Base-by-base conservation (phyloP, 2,113 vertebrate genomes). In the Austrofundulus limnaeus region DNA sequence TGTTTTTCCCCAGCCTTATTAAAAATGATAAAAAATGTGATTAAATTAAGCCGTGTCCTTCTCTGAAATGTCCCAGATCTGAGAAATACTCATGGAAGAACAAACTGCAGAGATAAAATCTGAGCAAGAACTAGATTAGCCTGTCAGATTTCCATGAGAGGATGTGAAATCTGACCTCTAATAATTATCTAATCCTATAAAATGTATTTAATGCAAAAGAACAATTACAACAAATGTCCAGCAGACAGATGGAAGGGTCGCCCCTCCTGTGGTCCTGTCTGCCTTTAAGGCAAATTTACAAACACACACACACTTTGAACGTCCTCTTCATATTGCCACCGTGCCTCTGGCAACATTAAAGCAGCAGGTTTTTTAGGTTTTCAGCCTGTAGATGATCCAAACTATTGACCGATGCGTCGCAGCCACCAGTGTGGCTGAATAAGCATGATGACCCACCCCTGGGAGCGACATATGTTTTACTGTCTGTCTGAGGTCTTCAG, bases 391-490 rank as follows among this genome's bases (percentile, higher is more conserved):
- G 77, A 73, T n/a, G 16, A 64, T 75, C 47, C 59, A 45, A 79
- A 75, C 75, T 72, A 73, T 73, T 67, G 76, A 80, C 45, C 20
- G 16, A 20, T n/a, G 52, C 70, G 31, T 55, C 31, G 56, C 70
- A 43, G 57, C 48, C 55, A n/a, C 41, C 10, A 25, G 48, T 61
- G 20, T 4, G 51, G 72, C 66, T 87, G 81, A 92, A 91, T 90
- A 78, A 87, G 85, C 72, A 41, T 82, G 81, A 82, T 81, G 86
- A 55, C 59, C 77, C 84, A 85, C 83, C 88, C 83, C 80, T 38
- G 41, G 42, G 84, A 75, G 89, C 53, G 85, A 89, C 92, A 92
- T 93, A 92, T 93, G 92, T 91, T 93, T 92, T 89, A 92, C 85
- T 91, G 89, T 92, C 90, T 90, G 87, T 82, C 79, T 86, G 69